phyloP scores from a whole-genome alignment of 37 sponge, comb jelly and placozoan genomes.

The Aplysina aerophoba region DNA sequence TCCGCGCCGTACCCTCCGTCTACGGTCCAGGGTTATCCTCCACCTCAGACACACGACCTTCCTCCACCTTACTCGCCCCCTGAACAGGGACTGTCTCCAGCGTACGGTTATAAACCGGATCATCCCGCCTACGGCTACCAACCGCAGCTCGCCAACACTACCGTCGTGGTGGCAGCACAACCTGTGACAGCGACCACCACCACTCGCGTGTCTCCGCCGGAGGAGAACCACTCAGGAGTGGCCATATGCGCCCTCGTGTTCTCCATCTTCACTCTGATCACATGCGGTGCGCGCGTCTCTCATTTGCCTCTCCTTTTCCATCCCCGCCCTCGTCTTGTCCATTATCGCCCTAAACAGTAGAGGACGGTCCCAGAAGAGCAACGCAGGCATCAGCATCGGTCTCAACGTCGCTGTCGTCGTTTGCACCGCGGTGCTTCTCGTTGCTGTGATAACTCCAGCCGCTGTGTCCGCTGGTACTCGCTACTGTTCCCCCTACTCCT shows the following conservation, averaged over 20 bases:
- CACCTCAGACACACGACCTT: no score
- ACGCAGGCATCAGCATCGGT: background rate
- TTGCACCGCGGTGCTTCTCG: background rate
- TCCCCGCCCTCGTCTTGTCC: conserved; percentile 2
- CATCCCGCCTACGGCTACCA: no score
- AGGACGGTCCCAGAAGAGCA: background rate
- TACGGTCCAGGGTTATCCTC: no score
- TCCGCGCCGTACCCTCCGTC: no score
- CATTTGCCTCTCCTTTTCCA: background rate
- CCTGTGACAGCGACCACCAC: background rate
- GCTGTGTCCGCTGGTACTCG: no score
- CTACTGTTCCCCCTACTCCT: no score
- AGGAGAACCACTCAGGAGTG: background rate
- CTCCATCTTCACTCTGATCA: background rate
- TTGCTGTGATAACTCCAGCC: background rate
- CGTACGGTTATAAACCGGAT: no score
- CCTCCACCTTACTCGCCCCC: no score
- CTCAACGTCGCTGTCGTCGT: background rate
- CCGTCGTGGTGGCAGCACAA: conserved; percentile 4
- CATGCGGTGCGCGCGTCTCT: background rate
- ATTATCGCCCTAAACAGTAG: background rate
- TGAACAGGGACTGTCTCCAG: no score
- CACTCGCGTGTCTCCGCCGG: background rate
- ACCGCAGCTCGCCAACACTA: background rate
- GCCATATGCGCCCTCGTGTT: conserved; percentile 1